Conservation (phyloP, 2,113 vertebrate species). For the Puffinus mauretanicus region DNA sequence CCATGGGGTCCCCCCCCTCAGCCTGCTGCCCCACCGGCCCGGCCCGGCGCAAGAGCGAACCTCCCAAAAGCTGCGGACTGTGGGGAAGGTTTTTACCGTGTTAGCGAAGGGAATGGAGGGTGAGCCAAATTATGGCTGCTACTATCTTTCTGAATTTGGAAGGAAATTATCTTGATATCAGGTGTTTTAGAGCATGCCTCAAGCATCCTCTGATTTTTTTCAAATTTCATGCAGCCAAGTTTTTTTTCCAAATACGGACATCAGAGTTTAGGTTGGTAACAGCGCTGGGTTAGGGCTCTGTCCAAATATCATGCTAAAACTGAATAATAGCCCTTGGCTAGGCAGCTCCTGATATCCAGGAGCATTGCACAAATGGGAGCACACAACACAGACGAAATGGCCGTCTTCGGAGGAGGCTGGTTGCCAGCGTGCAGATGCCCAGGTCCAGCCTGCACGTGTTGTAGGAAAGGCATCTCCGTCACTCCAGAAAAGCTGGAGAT, state of each 20-base stretch:
- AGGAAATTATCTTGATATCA: background rate
- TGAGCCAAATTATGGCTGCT: background rate
- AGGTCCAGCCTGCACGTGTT: rapidly evolving
- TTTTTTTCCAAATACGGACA: background rate
- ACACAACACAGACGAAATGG: rapidly evolving
- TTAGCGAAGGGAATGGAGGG: background rate
- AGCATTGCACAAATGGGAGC: background rate
- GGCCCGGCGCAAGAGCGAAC: rapidly evolving
- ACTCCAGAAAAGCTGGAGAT: background rate
- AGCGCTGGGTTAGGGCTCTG: background rate
- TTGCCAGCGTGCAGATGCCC: background rate
- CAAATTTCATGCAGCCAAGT: background rate
- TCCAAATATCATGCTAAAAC: background rate
- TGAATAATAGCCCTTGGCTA: background rate
- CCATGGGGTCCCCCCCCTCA: background rate
- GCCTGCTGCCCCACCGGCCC: background rate
- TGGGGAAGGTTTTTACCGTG: background rate
- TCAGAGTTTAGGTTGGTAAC: background rate
- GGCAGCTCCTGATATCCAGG: background rate
- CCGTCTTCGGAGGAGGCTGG: background rate
- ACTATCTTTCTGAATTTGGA: background rate
- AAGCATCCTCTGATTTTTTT: background rate
- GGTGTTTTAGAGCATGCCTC: background rate
- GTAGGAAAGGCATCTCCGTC: background rate
- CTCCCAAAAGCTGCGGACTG: background rate